Evolutionary conservation across 2,113 vertebrate species (phyloP), one percentile per base, ranked within the genome.

Genomic region (Phaethon lepturus): DNA sequence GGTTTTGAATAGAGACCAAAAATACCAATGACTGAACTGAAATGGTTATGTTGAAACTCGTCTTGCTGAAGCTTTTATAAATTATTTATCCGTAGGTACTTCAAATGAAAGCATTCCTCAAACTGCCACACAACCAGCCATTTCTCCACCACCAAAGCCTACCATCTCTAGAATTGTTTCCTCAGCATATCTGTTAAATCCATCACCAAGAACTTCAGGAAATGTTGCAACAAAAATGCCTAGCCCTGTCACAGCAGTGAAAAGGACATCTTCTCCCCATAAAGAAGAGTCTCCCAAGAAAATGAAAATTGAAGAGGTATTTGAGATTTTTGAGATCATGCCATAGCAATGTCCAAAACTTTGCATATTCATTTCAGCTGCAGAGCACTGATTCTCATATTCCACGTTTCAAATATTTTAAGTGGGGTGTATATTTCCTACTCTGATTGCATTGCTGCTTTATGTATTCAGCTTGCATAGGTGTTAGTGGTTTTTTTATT

Each of bases 31-130:
- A 67, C 33, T 59, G 63, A 89, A 75, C 10, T 68, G 52, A 86
- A 87, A 75, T 83, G 23, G 26, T 71, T 71, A 20, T 84, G 44
- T 89, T 14, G 25, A 47, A 26, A 22, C 31, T 64, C 35, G 17
- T 91, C 13, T 52, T 79, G 22, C 49, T 90, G 28, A 75, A 86
- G 78, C 81, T 86, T 89, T 88, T 86, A 7, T 38, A 72, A 80
- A 89, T 68, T 89, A 17, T 91, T 93, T 90, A 14, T 87, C 89
- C 55, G 0, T 49, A 99, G 98, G 98, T 98, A 97, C 98, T 97
- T 98, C 98, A 83, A 98, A 98, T 85, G 98, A 98, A 96, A 98
- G 98, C 98, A 98, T 98, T 98, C 98, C 97, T 98, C 98, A 97
- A 93, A 98, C 98, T 98, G 98, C 98, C 97, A 97, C 95, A 94